A percentile compares a stretch with the other conserved stretches of the same genome.
phyloP scores from a whole-genome alignment of 2,113 vertebrate genomes.

The Prunella himalayana region DNA sequence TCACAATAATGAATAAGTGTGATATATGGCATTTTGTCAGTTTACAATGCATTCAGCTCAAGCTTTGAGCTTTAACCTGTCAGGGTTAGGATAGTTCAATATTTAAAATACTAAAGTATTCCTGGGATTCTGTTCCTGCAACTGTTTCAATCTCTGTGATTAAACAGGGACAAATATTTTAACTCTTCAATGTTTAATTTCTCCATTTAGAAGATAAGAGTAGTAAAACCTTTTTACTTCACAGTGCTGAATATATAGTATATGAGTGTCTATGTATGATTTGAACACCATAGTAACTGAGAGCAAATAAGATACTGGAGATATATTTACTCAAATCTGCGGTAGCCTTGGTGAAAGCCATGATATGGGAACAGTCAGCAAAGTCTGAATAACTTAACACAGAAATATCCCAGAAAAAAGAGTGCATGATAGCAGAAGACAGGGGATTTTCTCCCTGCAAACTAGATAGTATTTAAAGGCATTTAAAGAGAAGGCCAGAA shows the following conservation, averaged over 20 bases:
- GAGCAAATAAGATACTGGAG: neutral
- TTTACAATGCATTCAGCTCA: neutral
- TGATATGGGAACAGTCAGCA: neutral
- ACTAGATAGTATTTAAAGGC: neutral
- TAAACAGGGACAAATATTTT: neutral
- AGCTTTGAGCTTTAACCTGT: neutral
- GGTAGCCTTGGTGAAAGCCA: neutral
- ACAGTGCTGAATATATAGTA: neutral
- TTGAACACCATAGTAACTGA: neutral
- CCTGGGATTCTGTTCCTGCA: neutral
- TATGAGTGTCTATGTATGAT: accelerated
- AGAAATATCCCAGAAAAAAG: neutral
- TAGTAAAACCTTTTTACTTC: neutral
- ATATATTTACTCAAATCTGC: neutral
- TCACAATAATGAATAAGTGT: neutral
- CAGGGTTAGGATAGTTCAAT: neutral
- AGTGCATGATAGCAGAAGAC: neutral
- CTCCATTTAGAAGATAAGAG: neutral
- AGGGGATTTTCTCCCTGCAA: neutral
- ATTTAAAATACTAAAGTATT: neutral
- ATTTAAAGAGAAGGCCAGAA: neutral
- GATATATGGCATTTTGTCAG: neutral
- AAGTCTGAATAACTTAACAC: neutral
- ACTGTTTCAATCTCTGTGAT: neutral
- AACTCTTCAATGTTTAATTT: neutral